Percentiles rank a stretch among this genome's conserved stretches.
phyloP scores from a whole-genome alignment of 2,888 invertebrate species.

The Amorpha juglandis region DNA sequence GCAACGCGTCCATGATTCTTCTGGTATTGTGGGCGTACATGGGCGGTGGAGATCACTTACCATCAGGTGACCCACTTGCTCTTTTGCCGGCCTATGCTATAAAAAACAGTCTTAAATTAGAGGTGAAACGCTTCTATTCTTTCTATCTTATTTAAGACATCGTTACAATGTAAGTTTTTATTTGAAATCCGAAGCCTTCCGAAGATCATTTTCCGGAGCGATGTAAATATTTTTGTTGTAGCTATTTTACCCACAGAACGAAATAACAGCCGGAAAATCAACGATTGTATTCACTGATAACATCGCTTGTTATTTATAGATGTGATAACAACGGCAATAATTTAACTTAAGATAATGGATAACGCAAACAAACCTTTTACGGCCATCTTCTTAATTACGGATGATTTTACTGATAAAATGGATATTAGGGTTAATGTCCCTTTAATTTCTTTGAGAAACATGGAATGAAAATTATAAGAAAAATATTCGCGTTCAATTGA shows the following conservation, averaged over 20 bases:
- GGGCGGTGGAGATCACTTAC: too few relatives aligned
- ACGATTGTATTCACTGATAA: slow-evolving; percentile 75
- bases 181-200: slow-evolving; percentile 41
- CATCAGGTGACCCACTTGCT: too few relatives aligned
- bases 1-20: too few relatives aligned
- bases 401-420: slow-evolving; percentile 10
- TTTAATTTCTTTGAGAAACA: not conserved
- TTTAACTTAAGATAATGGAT: slow-evolving; percentile 75
- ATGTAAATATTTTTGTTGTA: slow-evolving; percentile 66
- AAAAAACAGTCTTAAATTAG: too few relatives aligned
- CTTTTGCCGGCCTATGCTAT: too few relatives aligned
- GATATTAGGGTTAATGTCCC: slow-evolving; percentile 8
- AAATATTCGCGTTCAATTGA: not conserved
- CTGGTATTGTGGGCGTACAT: too few relatives aligned
- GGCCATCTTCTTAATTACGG: slow-evolving; percentile 51
- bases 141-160: too few relatives aligned
- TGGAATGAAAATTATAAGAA: not conserved
- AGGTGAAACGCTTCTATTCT: too few relatives aligned
- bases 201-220: slow-evolving; percentile 50
- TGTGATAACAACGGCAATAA: slow-evolving; percentile 74
- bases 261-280: slow-evolving; percentile 74
- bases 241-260: slow-evolving; percentile 70
- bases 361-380: slow-evolving; percentile 67
- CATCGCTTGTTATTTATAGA: slow-evolving; percentile 69
- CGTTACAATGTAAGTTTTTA: not conserved